Evolutionary conservation across 30 jellyfish, hydroid and myxozoan genomes (phyloP), one percentile per base, ranked within the genome.

Genomic region (Aurelia coerulea): DNA sequence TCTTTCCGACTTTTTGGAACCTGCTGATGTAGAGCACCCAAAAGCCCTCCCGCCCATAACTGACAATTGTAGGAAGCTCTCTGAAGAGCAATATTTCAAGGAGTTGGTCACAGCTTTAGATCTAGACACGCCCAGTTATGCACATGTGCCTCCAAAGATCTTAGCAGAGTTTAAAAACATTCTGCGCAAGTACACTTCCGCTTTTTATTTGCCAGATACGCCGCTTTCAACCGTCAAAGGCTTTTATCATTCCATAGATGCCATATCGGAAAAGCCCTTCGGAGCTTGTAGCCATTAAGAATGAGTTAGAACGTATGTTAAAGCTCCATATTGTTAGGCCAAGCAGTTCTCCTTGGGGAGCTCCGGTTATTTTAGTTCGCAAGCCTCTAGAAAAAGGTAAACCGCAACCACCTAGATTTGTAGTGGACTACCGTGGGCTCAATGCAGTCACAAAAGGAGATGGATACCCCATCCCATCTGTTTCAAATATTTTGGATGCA

Each of bases 401-500:
- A 66, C 77, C 77, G 18, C 77, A 66, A 35, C 77, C 77, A 1
- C 77, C 85, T n/a, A 3, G 73, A 5, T 74, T 74, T 74, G 85
- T 74, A 59, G 85, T 74, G 17, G 46, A 74, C 54, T 74, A 16
- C 52, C 29, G 71, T 12, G 82, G 82, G 23, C 68, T 72, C 3
- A 74, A 74, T 51, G 75, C 85, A 3, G 85, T 74, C 49, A 74
- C 85, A 29, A 16, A 15, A 8, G 85, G 85, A 3, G 85, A 74
- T 58, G 85, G 85, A 1, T 74, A 74, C 52, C 85, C 85, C 39
- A 74, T 74, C 33, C 85, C 71, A 14, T 23, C 49, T 66, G 77
- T 66, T 35, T 66, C 77, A 1, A 66, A 66, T 31, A 66, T 66
- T 66, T 66, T 66, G 32, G 77, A 31, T 29, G 77, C 77, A 12